Conservation (phyloP, 2,113 vertebrate genomes). For the Laticauda colubrina region DNA sequence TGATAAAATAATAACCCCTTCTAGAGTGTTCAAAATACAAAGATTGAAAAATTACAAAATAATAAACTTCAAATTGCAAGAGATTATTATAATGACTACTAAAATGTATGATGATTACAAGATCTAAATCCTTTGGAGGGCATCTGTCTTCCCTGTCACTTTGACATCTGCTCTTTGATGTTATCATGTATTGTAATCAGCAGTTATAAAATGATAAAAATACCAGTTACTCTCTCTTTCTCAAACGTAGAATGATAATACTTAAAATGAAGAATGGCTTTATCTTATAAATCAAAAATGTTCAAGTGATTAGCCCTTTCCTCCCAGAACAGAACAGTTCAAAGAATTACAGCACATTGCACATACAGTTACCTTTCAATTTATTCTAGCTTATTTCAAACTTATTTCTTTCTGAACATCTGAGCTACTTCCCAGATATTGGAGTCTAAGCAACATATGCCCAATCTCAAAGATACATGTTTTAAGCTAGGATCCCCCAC, state of each 20-base stretch:
- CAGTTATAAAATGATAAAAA: constrained; percentile 10
- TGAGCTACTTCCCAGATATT: constrained; percentile 19
- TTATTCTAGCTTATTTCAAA: neutral
- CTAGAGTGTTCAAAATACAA: neutral
- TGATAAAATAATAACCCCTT: neutral
- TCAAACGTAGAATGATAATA: neutral
- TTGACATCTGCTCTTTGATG: neutral
- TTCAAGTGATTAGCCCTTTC: neutral
- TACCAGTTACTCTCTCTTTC: neutral
- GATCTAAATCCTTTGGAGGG: constrained; percentile 1
- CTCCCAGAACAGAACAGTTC: neutral
- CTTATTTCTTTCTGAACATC: constrained; percentile 25
- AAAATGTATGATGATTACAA: neutral
- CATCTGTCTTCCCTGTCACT: neutral
- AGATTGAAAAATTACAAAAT: neutral
- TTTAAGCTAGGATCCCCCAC: constrained; percentile 30
- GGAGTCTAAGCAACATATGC: constrained; percentile 8
- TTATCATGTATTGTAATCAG: neutral
- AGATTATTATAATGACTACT: constrained; percentile 4
- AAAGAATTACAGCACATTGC: neutral
- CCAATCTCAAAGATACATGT: constrained; percentile 58
- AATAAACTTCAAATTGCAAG: neutral
- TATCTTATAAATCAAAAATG: constrained; percentile 1
- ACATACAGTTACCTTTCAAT: neutral
- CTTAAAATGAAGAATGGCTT: neutral